phyloP scores from a whole-genome alignment of 1,140 invertebrate species.

The Pogonomyrmex barbatus region DNA sequence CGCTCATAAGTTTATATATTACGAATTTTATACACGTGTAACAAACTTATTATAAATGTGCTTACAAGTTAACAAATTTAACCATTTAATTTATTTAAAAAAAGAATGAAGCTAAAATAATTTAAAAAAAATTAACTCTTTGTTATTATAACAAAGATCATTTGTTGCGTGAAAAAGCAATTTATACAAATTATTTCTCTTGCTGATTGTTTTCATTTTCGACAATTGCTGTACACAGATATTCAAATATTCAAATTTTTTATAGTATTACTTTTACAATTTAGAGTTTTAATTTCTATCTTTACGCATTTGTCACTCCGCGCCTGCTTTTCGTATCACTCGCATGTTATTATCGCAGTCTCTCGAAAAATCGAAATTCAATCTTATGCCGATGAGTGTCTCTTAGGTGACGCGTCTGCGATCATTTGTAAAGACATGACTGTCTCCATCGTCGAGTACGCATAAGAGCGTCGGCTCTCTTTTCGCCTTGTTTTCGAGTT shows the following conservation, averaged over 20 bases:
- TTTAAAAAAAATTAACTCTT: not conserved
- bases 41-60: not conserved
- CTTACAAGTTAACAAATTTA: no score
- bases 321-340: not conserved
- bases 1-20: not conserved
- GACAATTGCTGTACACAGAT: not conserved
- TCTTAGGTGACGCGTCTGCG: slow-evolving; percentile 62
- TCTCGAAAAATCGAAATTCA: slow-evolving; percentile 70
- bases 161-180: not conserved
- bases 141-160: not conserved
- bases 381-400: slow-evolving; percentile 60
- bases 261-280: not conserved
- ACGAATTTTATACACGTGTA: no score
- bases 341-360: not conserved
- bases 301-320: not conserved
- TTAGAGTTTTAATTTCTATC: slow-evolving; percentile 8
- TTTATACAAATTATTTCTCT: not conserved
- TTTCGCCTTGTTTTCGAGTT: slow-evolving; percentile 76
- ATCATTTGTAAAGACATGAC: slow-evolving; percentile 65
- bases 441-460: slow-evolving; percentile 26
- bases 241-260: not conserved
- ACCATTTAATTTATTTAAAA: slow-evolving; percentile 4
- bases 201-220: not conserved
- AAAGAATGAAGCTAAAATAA: not conserved
- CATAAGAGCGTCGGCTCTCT: slow-evolving; percentile 60